Evolutionary conservation across 1,140 invertebrate species (phyloP).

Genomic region (Macrobrachium rosenbergii): DNA sequence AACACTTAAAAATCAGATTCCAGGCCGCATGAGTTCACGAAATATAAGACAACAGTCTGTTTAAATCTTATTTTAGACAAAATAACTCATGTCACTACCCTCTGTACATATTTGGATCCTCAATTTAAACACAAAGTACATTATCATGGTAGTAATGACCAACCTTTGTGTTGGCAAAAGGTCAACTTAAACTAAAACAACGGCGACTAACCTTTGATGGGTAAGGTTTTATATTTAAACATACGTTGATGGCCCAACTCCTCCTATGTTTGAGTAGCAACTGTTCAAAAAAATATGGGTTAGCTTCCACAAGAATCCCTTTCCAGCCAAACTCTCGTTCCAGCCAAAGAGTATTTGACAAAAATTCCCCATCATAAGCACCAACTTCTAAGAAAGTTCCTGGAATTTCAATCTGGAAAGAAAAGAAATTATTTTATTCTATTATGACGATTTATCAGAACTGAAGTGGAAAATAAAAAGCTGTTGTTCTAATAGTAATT

Average conservation of each 20-base stretch:
- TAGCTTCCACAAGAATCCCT: constrained; percentile 46
- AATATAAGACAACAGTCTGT: too few species aligned
- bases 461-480: too few species aligned
- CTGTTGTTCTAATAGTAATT: too few species aligned
- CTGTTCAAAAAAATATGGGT: constrained; percentile 45
- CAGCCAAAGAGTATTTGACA: constrained; percentile 47
- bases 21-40: too few species aligned
- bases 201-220: constrained; percentile 16
- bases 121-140: too few species aligned
- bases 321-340: constrained; percentile 43
- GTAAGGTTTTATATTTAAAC: constrained; percentile 48
- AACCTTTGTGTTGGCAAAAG: not conserved
- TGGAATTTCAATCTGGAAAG: not conserved
- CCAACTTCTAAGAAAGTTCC: constrained; percentile 44
- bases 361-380: constrained; percentile 50
- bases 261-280: constrained; percentile 31
- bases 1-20: too few species aligned
- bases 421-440: not conserved
- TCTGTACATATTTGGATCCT: too few species aligned
- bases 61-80: too few species aligned
- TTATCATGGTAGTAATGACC: not conserved
- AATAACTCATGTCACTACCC: too few species aligned
- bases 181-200: too few species aligned
- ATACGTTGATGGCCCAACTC: constrained; percentile 44
- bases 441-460: not conserved